phyloP scores from a whole-genome alignment of 2,888 invertebrate genomes.

The Mesodorylaimus sp. region DNA sequence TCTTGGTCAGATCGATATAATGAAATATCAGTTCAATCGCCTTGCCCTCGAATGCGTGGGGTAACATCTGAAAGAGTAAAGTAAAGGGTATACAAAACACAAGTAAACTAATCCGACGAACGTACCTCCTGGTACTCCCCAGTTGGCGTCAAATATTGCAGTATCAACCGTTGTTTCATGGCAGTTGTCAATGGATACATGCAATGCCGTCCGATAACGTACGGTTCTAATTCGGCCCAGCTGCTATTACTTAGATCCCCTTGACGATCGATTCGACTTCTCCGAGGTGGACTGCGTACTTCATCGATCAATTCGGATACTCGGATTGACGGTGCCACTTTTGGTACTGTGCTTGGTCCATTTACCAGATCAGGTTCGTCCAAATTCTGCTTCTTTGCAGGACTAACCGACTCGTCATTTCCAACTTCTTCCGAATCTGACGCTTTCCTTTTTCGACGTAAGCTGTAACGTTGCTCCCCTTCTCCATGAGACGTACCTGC shows the following conservation, averaged over 20 bases:
- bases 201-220: conserved; percentile 69
- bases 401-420: too few relatives aligned
- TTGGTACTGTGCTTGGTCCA: too few relatives aligned
- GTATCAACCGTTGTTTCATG: conserved; percentile 73
- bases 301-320: too few relatives aligned
- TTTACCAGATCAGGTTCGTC: too few relatives aligned
- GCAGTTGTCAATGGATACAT: conserved; percentile 70
- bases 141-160: conserved; percentile 83
- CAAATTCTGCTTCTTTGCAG: too few relatives aligned
- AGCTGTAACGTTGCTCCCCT: too few relatives aligned
- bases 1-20: conserved; percentile 69
- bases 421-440: too few relatives aligned
- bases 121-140: conserved; percentile 70
- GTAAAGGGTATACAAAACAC: conserved; percentile 2
- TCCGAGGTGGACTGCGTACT: too few relatives aligned
- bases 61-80: conserved; percentile 48
- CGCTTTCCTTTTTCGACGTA: too few relatives aligned
- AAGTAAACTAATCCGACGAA: background rate
- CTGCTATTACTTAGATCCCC: conserved; percentile 59
- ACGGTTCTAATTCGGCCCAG: conserved; percentile 73
- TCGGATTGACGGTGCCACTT: too few relatives aligned
- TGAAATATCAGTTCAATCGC: conserved; percentile 71
- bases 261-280: too few relatives aligned
- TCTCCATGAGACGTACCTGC: too few relatives aligned
- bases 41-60: conserved; percentile 67